These are phyloP conservation scores for Rhinoderma darwinii DNA, from an alignment of 2,113 vertebrate species.

Conservation along the genomic window DNA sequence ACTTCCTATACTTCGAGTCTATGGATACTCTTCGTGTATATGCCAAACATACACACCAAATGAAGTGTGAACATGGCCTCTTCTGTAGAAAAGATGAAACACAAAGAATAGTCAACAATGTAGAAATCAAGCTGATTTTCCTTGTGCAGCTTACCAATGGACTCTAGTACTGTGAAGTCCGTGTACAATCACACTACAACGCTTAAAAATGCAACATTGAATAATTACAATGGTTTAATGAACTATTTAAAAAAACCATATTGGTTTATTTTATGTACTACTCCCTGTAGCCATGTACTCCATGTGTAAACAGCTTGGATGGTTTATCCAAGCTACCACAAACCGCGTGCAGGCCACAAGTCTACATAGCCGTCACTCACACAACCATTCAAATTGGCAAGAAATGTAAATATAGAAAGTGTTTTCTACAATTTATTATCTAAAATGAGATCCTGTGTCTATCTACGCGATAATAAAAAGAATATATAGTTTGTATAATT, in stretches of 20 bases:
- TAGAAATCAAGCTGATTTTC: not conserved
- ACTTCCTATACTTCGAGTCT: not conserved
- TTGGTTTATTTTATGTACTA: not conserved
- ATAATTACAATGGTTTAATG: not conserved
- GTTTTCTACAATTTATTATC: not conserved
- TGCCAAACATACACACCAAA: not conserved
- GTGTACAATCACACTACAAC: not conserved
- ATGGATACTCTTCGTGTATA: not conserved
- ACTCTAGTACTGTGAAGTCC: not conserved
- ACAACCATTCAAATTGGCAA: not conserved
- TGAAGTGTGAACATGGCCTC: not conserved
- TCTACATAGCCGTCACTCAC: not conserved
- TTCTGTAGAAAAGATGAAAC: not conserved
- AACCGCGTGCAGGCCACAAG: constrained; percentile 1
- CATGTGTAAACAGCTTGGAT: not conserved
- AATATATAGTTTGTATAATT: constrained; percentile 46
- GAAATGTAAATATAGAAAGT: not conserved
- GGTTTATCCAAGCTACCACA: not conserved
- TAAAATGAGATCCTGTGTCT: not conserved
- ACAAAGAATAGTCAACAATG: not conserved
- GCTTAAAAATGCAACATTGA: not conserved
- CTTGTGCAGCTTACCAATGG: not conserved
- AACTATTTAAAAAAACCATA: not conserved
- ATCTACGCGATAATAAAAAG: not conserved
- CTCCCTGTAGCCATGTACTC: not conserved